phyloP scores from a whole-genome alignment of 2,888 invertebrate genomes.

The Ophion ellenae region DNA sequence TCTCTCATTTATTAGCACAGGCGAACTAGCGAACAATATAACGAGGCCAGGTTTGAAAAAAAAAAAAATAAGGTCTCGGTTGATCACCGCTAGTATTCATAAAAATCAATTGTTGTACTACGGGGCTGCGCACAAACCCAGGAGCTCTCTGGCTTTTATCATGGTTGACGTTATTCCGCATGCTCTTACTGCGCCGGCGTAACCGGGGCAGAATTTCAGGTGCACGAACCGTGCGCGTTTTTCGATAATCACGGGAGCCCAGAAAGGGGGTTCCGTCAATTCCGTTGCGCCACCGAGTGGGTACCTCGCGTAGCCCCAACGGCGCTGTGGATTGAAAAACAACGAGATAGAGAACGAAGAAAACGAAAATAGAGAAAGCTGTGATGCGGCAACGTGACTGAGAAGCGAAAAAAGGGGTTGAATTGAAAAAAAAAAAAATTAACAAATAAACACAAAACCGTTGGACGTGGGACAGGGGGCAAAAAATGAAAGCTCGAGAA shows the following conservation, averaged over 20 bases:
- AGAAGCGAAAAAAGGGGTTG: slow-evolving; percentile 49
- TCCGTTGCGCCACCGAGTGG: slow-evolving; percentile 4
- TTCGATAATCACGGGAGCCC: slow-evolving; percentile 37
- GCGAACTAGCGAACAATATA: not conserved
- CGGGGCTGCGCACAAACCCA: not conserved
- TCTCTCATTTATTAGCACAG: slow-evolving; percentile 9
- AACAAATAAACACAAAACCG: slow-evolving; percentile 42
- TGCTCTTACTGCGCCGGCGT: slow-evolving; percentile 16
- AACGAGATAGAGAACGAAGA: slow-evolving; percentile 7
- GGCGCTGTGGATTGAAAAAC: slow-evolving; percentile 21
- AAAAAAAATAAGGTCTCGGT: slow-evolving; percentile 14
- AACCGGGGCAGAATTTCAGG: slow-evolving; percentile 38
- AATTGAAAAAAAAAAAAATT: slow-evolving; percentile 52
- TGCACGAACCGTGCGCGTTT: slow-evolving; percentile 12
- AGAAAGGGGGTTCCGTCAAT: slow-evolving; percentile 7
- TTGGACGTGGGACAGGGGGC: slow-evolving; percentile 42
- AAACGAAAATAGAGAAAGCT: slow-evolving; percentile 26
- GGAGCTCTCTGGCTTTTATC: slow-evolving; percentile 8
- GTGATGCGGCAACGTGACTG: slow-evolving; percentile 43
- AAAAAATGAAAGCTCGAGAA: slow-evolving; percentile 61
- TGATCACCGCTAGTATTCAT: not conserved
- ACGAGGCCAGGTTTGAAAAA: not conserved
- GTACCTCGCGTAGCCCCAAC: slow-evolving; percentile 17
- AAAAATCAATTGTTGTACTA: slow-evolving; percentile 34
- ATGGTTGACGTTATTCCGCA: slow-evolving; percentile 15